These are phyloP conservation scores for Astyanax mexicanus DNA, from an alignment of 2,797 vertebrate species.

Conservation along the genomic window DNA sequence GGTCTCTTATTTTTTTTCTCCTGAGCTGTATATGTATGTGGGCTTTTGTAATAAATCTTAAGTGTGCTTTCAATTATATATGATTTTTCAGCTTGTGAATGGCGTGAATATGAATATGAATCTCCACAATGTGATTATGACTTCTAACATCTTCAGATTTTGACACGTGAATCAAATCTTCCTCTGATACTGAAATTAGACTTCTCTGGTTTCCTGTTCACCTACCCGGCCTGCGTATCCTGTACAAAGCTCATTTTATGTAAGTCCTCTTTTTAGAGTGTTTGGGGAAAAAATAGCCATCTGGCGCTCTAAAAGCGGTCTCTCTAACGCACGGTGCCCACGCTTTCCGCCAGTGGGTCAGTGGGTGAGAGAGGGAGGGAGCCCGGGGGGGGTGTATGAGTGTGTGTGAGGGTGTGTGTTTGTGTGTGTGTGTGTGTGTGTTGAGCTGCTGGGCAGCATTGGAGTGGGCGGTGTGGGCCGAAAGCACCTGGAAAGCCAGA, in stretches of 20 bases:
- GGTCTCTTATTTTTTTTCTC: too few relatives aligned
- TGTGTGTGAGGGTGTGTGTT: too few relatives aligned
- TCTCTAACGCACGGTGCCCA: conserved; percentile 72
- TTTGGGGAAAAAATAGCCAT: conserved; percentile 77
- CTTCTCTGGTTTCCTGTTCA: conserved; percentile 31
- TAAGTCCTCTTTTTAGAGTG: conserved; percentile 61
- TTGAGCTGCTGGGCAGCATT: conserved; percentile 47
- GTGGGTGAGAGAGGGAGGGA: conserved; percentile 72
- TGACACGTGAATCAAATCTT: neutral
- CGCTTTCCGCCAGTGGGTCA: conserved; percentile 84
- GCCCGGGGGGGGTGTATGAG: too few relatives aligned
- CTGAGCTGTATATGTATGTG: neutral
- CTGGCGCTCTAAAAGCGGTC: conserved; percentile 76
- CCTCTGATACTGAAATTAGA: conserved; percentile 16
- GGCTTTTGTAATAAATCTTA: neutral
- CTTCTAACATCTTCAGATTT: neutral
- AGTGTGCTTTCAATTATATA: neutral
- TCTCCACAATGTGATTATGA: neutral
- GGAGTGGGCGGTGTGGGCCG: conserved; percentile 69
- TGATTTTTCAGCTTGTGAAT: neutral
- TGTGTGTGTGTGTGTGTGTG: conserved; percentile 12
- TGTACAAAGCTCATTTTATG: conserved; percentile 55
- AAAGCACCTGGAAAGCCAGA: conserved; percentile 72
- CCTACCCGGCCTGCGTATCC: conserved; percentile 19
- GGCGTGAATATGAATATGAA: neutral